These are phyloP conservation scores for Clitarchus hookeri DNA, from an alignment of 2,888 invertebrate genomes.

Conservation along the genomic window DNA sequence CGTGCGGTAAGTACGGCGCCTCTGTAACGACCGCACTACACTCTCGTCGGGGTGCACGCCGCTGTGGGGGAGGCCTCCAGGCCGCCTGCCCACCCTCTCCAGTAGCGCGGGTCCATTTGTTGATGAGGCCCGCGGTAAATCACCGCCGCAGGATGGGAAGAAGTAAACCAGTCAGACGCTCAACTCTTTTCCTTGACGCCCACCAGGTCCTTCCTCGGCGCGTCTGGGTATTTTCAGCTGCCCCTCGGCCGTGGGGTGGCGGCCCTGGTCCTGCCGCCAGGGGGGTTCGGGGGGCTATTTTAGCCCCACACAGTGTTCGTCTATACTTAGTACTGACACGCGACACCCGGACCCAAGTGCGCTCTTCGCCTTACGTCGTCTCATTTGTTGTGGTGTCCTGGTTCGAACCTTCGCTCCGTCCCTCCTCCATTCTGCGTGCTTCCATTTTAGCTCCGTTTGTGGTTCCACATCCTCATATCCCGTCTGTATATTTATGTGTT, in stretches of 20 bases:
- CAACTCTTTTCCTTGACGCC: conserved; percentile 4
- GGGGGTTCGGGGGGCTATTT: conserved; percentile 1
- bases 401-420: background rate
- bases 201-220: background rate
- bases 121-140: conserved; percentile 19
- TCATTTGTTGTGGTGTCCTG: background rate
- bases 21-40: background rate
- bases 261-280: background rate
- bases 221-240: conserved; percentile 27
- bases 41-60: background rate
- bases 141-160: background rate
- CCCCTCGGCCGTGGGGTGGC: background rate
- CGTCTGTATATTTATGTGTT: too few relatives aligned
- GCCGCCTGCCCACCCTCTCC: too few relatives aligned
- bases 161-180: conserved; percentile 21
- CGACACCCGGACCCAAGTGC: background rate
- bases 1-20: background rate
- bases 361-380: background rate
- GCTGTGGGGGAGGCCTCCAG: too few relatives aligned
- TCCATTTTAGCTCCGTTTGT: too few relatives aligned
- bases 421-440: too few relatives aligned
- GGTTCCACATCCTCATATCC: too few relatives aligned
- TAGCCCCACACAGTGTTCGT: conserved; percentile 12
- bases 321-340: conserved; percentile 19
- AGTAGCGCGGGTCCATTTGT: conserved; percentile 18